Percentiles rank a stretch among this genome's conserved stretches.
These are phyloP conservation scores for Arenicola marina DNA, from an alignment of 2,888 invertebrate species.

Conservation along the genomic window DNA sequence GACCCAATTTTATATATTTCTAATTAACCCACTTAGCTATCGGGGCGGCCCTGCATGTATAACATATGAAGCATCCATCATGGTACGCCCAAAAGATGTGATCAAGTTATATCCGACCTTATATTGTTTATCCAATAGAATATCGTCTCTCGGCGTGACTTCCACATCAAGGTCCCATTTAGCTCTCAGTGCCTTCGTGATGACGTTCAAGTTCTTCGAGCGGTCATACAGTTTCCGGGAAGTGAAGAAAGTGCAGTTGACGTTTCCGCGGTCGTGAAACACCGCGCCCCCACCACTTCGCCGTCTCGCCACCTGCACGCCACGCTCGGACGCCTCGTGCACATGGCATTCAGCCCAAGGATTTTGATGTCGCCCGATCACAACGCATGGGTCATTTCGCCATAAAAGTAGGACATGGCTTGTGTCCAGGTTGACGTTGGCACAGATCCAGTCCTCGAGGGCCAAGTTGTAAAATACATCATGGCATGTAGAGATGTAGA, in stretches of 20 bases:
- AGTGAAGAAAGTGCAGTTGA: conserved; percentile 82
- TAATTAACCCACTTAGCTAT: too few relatives aligned
- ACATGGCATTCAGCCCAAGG: conserved; percentile 92
- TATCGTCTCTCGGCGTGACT: conserved; percentile 84
- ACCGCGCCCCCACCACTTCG: conserved; percentile 96
- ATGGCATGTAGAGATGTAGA: conserved; percentile 77
- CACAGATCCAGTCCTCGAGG: conserved; percentile 94
- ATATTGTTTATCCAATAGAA: conserved; percentile 72
- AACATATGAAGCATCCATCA: too few relatives aligned
- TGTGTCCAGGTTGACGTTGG: conserved; percentile 70
- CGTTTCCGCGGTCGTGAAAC: conserved; percentile 78
- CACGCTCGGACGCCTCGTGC: conserved; percentile 69
- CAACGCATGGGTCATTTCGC: conserved; percentile 92
- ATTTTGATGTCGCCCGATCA: conserved; percentile 96
- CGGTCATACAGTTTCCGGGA: conserved; percentile 81
- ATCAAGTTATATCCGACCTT: too few relatives aligned
- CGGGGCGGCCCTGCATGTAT: too few relatives aligned
- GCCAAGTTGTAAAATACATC: conserved; percentile 93
- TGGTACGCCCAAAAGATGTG: too few relatives aligned
- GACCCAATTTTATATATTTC: too few relatives aligned
- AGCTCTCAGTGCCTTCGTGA: conserved; percentile 80
- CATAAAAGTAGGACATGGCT: conserved; percentile 78
- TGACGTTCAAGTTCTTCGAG: conserved; percentile 83
- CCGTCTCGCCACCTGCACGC: conserved; percentile 80
- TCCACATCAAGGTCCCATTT: conserved; percentile 79